Conservation (phyloP, 2,113 vertebrate species). For the Arvicanthis niloticus region DNA sequence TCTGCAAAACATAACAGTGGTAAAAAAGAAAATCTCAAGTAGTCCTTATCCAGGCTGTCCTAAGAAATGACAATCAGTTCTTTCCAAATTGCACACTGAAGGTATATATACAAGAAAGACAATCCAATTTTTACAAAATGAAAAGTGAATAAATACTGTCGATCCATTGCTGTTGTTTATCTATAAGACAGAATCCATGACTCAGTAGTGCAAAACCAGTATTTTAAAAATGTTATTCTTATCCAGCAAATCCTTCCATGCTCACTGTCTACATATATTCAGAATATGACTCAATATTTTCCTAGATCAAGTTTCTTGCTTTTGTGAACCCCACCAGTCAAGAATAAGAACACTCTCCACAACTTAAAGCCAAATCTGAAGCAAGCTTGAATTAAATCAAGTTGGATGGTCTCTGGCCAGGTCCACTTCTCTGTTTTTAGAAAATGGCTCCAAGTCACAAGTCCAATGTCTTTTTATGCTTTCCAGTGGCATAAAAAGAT, state of each 20-base stretch:
- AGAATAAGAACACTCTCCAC: not conserved
- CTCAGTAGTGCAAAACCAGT: not conserved
- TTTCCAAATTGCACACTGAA: not conserved
- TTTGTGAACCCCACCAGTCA: not conserved
- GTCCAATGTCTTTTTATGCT: no score
- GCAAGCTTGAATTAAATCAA: not conserved
- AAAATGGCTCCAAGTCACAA: no score
- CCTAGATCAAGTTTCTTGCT: not conserved
- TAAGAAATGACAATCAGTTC: not conserved
- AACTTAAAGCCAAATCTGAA: not conserved
- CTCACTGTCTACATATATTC: not conserved
- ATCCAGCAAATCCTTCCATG: not conserved
- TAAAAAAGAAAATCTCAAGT: not conserved
- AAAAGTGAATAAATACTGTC: not conserved
- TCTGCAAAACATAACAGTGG: not conserved
- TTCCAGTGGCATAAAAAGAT: no score
- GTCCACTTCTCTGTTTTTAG: no score
- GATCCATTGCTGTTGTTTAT: not conserved
- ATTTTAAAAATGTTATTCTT: not conserved
- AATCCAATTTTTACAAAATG: not conserved
- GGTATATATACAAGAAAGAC: not conserved
- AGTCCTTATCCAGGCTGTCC: not conserved
- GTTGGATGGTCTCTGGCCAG: not conserved
- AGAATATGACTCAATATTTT: not conserved
- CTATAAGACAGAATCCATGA: not conserved